A percentile compares a stretch with the other conserved stretches of the same genome.
phyloP scores from a whole-genome alignment of 1,140 invertebrate species.

The Aphaenogaster ashmeadi region DNA sequence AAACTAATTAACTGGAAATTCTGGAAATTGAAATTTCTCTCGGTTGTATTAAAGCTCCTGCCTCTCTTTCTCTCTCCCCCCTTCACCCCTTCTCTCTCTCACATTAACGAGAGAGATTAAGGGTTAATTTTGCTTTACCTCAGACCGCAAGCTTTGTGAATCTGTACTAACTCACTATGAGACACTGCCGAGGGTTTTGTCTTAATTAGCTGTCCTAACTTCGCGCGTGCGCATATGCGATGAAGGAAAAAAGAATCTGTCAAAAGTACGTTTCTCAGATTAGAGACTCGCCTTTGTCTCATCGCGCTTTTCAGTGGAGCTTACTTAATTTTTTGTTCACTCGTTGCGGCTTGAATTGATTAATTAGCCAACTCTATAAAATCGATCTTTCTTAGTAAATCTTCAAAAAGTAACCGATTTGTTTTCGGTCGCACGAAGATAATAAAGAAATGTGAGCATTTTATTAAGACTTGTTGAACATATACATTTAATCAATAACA shows the following conservation, averaged over 20 bases:
- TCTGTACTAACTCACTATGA: slow-evolving; percentile 21
- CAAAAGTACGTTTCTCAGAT: slow-evolving; percentile 43
- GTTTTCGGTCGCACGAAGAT: neutral
- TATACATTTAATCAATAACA: neutral
- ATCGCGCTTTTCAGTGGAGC: slow-evolving; percentile 19
- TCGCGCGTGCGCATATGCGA: neutral
- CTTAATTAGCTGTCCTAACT: slow-evolving; percentile 65
- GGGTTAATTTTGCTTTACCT: slow-evolving; percentile 48
- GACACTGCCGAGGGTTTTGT: slow-evolving; percentile 35
- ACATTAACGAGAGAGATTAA: slow-evolving; percentile 50
- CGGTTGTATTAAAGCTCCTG: neutral
- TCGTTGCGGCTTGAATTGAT: neutral
- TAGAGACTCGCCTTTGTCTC: slow-evolving; percentile 13
- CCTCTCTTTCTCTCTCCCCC: neutral
- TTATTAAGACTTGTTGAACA: neutral
- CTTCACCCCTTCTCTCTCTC: neutral
- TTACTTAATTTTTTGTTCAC: slow-evolving; percentile 60
- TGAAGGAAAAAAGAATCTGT: neutral
- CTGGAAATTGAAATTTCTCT: slow-evolving; percentile 32
- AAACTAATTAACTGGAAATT: slow-evolving; percentile 43
- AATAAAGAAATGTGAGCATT: neutral
- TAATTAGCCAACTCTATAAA: slow-evolving; percentile 16
- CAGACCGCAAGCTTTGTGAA: slow-evolving; percentile 33
- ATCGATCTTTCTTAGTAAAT: slow-evolving; percentile 26
- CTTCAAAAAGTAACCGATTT: neutral